Base-by-base conservation (phyloP, 2,888 invertebrate genomes). In the Hirudinaria manillensis region DNA sequence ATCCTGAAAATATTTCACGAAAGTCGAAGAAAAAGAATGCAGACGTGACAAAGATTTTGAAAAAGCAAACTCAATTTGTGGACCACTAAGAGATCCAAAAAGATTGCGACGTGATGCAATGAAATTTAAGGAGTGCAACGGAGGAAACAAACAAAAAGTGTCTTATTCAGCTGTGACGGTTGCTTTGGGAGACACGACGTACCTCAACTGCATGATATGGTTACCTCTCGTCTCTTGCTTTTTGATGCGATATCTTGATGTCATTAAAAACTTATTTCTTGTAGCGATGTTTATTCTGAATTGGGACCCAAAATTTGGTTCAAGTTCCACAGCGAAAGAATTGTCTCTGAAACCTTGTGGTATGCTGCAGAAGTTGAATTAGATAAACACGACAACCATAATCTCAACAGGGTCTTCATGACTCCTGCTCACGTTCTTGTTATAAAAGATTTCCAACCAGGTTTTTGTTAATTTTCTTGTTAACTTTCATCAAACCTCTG, bases 341-440 rank as follows among this genome's bases (percentile, higher is more conserved):
- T 53, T 13, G 61, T 36, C 13, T 21, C 36, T n/a, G 68, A 75
- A 68, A 45, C 55, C 10, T 19, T 76, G 45, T 76, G 76, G 76
- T 34, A 16, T 24, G 53, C 72, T 16, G 29, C 13, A 61, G 81
- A 81, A 74, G 78, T 81, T 13, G 55, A 77, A 4, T 38, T 78
- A 7, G 80, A 79, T 53, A 77, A 78, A 76, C 78, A 80, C 51
- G 80, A 80, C 53, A 78, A 81, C 24, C 77, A 78, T 32, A 72
- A 45, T 16, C 34, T 72, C 61, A 81, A 81, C 68, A 72, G 80
- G n/a, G 55, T 79, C 13, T 70, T 72, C 13, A 74, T 78, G 7
- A 77, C 77, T 6, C 72, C 79, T 7, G 78, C 79, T 27, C 80
- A 81, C 67, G 78, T 79, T 0, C 75, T 81, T 16, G 34, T 76